phyloP scores from a whole-genome alignment of 2,797 vertebrate species.

The Oophaga sylvatica region DNA sequence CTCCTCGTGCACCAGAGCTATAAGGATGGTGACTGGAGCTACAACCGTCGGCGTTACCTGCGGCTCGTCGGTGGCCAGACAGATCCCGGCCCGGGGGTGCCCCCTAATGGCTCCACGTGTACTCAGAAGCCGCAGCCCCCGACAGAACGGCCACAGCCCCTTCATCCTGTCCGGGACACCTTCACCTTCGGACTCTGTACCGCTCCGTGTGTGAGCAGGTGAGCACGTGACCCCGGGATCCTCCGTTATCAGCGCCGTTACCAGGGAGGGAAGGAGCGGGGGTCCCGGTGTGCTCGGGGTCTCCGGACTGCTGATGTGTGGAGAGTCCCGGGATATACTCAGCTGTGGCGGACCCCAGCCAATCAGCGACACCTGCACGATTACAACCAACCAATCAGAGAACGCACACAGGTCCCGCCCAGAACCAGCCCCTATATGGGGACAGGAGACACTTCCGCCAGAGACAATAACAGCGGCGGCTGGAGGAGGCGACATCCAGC shows the following conservation, averaged over 20 bases:
- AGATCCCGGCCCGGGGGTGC: slow-evolving; percentile 45
- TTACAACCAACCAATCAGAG: not conserved
- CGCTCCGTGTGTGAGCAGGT: not conserved
- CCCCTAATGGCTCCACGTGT: not conserved
- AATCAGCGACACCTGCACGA: slow-evolving; percentile 23
- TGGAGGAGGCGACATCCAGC: not conserved
- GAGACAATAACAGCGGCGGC: not conserved
- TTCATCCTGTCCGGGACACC: slow-evolving; percentile 18
- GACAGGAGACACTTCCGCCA: not conserved
- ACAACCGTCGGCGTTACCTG: slow-evolving; percentile 63
- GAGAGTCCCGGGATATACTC: slow-evolving; percentile 33
- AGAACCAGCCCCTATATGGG: not conserved
- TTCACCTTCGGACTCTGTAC: too few relatives aligned
- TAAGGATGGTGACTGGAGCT: not conserved
- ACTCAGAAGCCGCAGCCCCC: not conserved
- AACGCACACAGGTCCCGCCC: not conserved
- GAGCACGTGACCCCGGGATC: not conserved
- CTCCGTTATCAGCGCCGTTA: not conserved
- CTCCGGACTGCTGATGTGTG: not conserved
- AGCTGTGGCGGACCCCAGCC: slow-evolving; percentile 22
- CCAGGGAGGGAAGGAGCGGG: not conserved
- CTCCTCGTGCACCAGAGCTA: not conserved
- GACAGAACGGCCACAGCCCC: not conserved
- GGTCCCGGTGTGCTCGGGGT: not conserved
- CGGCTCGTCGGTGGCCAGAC: slow-evolving; percentile 43